Evolutionary conservation across 2,113 vertebrate species (phyloP).

Genomic region (Alexandromys fortis): DNA sequence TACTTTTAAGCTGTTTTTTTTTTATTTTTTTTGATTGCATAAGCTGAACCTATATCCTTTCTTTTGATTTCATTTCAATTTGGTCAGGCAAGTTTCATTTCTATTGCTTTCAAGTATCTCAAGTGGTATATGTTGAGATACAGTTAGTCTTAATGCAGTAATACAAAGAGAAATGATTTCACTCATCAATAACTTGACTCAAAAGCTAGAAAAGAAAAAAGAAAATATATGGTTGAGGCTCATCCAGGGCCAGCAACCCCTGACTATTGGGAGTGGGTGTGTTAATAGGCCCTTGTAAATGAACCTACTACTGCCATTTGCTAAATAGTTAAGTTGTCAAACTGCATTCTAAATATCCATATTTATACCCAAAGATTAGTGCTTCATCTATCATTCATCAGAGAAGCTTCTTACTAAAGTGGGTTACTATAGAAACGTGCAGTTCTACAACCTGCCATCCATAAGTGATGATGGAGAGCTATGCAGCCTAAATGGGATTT

Average conservation of each 20-base stretch:
- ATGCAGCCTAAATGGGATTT: not conserved
- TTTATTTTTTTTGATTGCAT: not conserved
- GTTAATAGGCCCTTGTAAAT: not conserved
- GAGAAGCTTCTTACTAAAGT: not conserved
- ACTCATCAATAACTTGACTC: not conserved
- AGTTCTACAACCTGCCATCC: too few species aligned
- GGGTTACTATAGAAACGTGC: not conserved
- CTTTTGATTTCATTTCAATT: not conserved
- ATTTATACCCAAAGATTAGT: not conserved
- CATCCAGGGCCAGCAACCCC: not conserved
- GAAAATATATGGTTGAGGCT: not conserved
- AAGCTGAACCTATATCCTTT: not conserved
- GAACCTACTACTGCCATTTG: too few species aligned
- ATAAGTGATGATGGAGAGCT: not conserved
- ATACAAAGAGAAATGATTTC: not conserved
- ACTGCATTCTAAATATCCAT: not conserved
- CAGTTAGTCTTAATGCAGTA: conserved; percentile 28
- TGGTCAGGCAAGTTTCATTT: not conserved
- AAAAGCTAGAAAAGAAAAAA: not conserved
- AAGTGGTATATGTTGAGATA: not conserved
- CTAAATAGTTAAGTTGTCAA: not conserved
- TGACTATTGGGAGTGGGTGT: not conserved
- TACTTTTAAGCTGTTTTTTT: not conserved
- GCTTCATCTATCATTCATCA: not conserved
- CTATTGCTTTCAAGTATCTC: not conserved